Evolutionary conservation across 2,797 vertebrate genomes (phyloP).

Genomic region (Streptopelia turtur): DNA sequence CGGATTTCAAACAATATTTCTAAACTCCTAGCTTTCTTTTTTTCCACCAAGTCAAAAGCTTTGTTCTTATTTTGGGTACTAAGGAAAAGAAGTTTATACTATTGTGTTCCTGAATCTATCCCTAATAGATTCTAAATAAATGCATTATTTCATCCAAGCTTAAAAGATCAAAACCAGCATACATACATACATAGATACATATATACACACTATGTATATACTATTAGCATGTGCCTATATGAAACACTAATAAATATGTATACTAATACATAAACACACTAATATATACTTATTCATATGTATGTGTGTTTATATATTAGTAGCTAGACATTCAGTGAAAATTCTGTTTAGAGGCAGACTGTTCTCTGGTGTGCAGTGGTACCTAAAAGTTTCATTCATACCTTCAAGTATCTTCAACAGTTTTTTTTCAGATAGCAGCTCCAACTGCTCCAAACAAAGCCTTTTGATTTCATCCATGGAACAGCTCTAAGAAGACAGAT

Average conservation of each 20-base stretch:
- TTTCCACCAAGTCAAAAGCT: neutral
- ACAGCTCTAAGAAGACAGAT: slow-evolving; percentile 80
- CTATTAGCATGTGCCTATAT: neutral
- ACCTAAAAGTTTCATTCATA: slow-evolving; percentile 70
- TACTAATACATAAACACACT: neutral
- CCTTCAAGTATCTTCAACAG: slow-evolving; percentile 92
- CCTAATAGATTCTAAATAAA: neutral
- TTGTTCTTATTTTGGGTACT: neutral
- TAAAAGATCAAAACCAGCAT: neutral
- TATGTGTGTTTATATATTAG: neutral
- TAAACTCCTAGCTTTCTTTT: neutral
- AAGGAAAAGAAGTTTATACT: neutral
- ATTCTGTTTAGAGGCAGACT: neutral
- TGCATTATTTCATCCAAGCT: neutral
- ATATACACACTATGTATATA: too few relatives aligned
- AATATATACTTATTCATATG: neutral
- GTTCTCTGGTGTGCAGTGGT: neutral
- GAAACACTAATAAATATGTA: neutral
- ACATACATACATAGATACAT: neutral
- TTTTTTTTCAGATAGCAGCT: slow-evolving; percentile 87
- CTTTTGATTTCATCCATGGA: slow-evolving; percentile 90
- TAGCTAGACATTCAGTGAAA: neutral
- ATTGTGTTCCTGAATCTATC: neutral
- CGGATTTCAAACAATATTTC: neutral
- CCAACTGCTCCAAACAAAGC: slow-evolving; percentile 93